A percentile compares a stretch with the other conserved stretches of the same genome.
These are phyloP conservation scores for Macrochelys suwanniensis DNA, from an alignment of 2,797 vertebrate genomes.

Conservation along the genomic window DNA sequence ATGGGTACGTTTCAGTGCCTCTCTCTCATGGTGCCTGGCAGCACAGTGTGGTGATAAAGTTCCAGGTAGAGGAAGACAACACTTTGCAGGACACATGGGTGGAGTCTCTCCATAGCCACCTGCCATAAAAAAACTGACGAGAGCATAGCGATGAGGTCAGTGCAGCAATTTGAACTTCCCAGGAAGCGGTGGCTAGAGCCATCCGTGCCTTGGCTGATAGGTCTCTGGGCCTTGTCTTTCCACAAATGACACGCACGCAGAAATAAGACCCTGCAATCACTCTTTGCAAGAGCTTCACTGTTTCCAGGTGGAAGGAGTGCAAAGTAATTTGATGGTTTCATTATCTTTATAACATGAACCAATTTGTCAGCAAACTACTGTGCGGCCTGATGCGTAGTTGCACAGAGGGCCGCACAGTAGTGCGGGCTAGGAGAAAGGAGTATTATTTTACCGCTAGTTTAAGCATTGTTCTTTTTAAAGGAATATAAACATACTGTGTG, in stretches of 20 bases:
- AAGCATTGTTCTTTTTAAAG: slow-evolving; percentile 54
- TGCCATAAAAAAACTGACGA: background rate
- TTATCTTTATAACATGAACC: slow-evolving; percentile 74
- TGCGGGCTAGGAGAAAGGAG: slow-evolving; percentile 43
- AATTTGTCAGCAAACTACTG: slow-evolving; percentile 77
- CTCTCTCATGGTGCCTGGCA: background rate
- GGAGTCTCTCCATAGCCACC: background rate
- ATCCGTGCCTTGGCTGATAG: slow-evolving; percentile 20
- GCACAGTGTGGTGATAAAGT: background rate
- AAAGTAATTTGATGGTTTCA: slow-evolving; percentile 76
- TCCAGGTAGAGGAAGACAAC: background rate
- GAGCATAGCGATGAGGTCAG: background rate
- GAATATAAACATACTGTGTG: slow-evolving; percentile 54
- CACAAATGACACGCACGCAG: slow-evolving; percentile 40
- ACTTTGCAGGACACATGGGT: background rate
- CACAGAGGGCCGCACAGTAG: background rate
- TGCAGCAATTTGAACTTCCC: background rate
- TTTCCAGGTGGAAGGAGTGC: slow-evolving; percentile 72
- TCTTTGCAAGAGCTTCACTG: slow-evolving; percentile 41
- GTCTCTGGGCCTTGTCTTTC: slow-evolving; percentile 43
- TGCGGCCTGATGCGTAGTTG: slow-evolving; percentile 63
- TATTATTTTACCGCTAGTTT: slow-evolving; percentile 57
- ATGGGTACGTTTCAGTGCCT: background rate
- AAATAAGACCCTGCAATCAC: slow-evolving; percentile 61
- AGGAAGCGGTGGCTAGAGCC: background rate